These are phyloP conservation scores for Ambastaia sidthimunki DNA, from an alignment of 2,797 vertebrate species.

Conservation along the genomic window DNA sequence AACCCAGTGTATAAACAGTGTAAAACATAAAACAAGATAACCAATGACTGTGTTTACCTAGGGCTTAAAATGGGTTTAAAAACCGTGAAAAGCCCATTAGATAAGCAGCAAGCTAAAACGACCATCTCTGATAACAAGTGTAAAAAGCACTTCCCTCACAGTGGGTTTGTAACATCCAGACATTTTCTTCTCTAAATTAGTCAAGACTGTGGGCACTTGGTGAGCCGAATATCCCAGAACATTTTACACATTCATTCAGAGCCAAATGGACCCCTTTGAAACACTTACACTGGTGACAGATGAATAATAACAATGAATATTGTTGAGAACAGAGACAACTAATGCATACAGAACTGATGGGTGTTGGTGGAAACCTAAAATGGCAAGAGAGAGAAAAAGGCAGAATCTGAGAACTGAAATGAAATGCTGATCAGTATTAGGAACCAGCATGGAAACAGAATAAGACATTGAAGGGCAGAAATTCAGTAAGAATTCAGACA, in stretches of 20 bases:
- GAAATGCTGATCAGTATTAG: constrained; percentile 6
- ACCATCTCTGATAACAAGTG: background rate
- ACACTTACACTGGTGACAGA: constrained; percentile 24
- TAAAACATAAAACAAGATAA: constrained; percentile 1
- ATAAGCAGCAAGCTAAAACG: background rate
- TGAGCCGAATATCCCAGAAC: constrained; percentile 1
- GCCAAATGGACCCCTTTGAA: constrained; percentile 14
- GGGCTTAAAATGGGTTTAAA: background rate
- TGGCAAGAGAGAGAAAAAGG: background rate
- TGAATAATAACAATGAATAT: constrained; percentile 31
- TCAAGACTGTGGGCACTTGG: constrained; percentile 11
- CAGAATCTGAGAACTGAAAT: background rate
- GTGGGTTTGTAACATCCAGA: constrained; percentile 12
- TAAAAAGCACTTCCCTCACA: background rate
- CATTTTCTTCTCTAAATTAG: constrained; percentile 11
- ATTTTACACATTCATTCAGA: constrained; percentile 15
- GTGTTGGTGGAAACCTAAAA: background rate
- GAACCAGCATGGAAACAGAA: constrained; percentile 32
- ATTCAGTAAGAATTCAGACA: constrained; percentile 19
- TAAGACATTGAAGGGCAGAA: constrained; percentile 33
- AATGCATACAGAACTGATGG: background rate
- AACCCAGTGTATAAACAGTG: background rate
- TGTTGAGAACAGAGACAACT: constrained; percentile 38
- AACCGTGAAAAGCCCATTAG: background rate
- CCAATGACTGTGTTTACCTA: background rate